A percentile compares a stretch with the other conserved stretches of the same genome.
Conservation (phyloP, 2,113 vertebrate genomes). For the Campylomormyrus tamandua region DNA sequence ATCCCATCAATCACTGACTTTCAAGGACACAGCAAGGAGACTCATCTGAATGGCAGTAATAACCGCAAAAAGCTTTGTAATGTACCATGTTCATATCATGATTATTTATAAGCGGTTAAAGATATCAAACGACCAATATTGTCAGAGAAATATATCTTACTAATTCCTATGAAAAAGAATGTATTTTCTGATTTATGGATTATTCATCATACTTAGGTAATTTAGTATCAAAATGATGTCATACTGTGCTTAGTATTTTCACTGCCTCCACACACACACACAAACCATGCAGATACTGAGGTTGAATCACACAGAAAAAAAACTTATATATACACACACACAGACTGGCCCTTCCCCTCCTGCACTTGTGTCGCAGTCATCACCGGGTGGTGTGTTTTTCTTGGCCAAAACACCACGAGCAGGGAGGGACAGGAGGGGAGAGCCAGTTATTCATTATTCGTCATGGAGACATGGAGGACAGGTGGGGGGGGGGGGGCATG, state of each 20-base stretch:
- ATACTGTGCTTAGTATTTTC: not conserved
- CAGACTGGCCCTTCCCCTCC: not conserved
- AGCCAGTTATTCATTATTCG: slow-evolving; percentile 34
- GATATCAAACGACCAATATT: not conserved
- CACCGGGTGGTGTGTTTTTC: slow-evolving; percentile 25
- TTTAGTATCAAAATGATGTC: not conserved
- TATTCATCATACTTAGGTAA: not conserved
- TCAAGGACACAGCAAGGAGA: slow-evolving; percentile 12
- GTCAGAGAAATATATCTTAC: not conserved
- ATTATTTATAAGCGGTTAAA: not conserved
- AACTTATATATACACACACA: not conserved
- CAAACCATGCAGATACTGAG: not conserved
- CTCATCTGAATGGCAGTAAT: not conserved
- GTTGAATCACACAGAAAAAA: not conserved
- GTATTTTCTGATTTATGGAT: not conserved
- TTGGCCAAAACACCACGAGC: slow-evolving; percentile 30
- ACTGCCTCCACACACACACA: not conserved
- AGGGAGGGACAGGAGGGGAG: slow-evolving; percentile 18
- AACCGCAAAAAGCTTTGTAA: not conserved
- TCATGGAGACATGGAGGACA: slow-evolving; percentile 27
- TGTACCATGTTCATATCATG: not conserved
- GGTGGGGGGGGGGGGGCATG: slow-evolving; percentile 39
- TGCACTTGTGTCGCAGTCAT: not conserved
- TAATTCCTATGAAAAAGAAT: not conserved
- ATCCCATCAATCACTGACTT: slow-evolving; percentile 7